Percentiles rank a stretch among this genome's conserved stretches.
Evolutionary conservation across 2,113 vertebrate genomes (phyloP).

Genomic region (Cavia porcellus): DNA sequence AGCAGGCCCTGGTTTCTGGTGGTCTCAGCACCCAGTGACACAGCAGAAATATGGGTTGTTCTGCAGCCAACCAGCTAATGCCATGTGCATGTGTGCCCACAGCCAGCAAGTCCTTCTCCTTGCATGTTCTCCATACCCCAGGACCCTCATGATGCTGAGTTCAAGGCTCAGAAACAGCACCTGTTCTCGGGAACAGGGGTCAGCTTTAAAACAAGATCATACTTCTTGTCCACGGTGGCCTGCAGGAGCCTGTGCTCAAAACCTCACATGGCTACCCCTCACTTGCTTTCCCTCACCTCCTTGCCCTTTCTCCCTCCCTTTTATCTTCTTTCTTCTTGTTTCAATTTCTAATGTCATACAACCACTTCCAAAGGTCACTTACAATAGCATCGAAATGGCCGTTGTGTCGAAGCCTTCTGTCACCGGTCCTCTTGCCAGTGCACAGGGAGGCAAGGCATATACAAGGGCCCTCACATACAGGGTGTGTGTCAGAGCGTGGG

Average conservation of each 20-base stretch:
- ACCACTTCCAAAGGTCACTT: background rate
- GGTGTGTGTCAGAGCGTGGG: background rate
- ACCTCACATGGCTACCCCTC: background rate
- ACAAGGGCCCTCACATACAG: background rate
- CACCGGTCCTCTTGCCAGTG: accelerated
- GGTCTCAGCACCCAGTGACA: slow-evolving; percentile 68
- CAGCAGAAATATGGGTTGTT: background rate
- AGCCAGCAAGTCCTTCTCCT: background rate
- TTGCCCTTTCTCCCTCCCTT: too few species aligned
- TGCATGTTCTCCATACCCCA: background rate
- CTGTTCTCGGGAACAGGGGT: background rate
- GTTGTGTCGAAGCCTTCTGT: accelerated
- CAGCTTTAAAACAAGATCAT: background rate
- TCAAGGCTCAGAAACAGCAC: background rate
- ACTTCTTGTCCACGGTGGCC: background rate
- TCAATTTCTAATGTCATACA: background rate
- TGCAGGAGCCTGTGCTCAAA: background rate
- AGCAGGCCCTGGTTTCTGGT: slow-evolving; percentile 72
- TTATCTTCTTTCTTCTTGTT: background rate
- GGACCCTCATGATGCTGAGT: background rate
- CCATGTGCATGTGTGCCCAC: accelerated
- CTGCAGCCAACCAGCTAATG: background rate
- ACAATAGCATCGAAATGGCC: background rate
- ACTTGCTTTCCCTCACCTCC: accelerated
- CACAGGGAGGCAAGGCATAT: accelerated